Base-by-base conservation (phyloP, 2,113 vertebrate species). In the Microcebus tavaratra region DNA sequence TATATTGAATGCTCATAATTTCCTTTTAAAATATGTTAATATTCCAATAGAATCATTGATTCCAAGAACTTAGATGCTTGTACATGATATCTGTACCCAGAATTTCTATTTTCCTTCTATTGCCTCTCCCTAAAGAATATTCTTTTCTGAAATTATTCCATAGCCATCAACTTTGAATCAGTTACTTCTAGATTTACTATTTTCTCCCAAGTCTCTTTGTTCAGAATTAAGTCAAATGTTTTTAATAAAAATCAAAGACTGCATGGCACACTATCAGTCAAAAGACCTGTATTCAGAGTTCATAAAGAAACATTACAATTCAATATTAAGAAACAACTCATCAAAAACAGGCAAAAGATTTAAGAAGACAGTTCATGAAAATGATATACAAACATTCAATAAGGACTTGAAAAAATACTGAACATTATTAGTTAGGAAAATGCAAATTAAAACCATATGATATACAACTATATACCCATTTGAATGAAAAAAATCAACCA, bases 161-260 rank as follows among this genome's bases (percentile, higher is more conserved):
- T 25, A 67, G 48, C 13, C 8, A 73, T 48, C 50, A 72, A 63
- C 34, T 86, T 57, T 85, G 61, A 78, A 72, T 81, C 21, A 45
- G 15, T 91, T 81, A 81, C 8, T 80, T 95, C 23, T n/a, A 91
- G 57, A 85, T n/a, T 75, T 84, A 76, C 9, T 29, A 31, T 86
- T 65, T 73, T 5, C 31, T 8, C 20, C 14, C 12, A 75, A 42
- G 9, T 82, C 25, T 70, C 9, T 72, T 17, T 65, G 57, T 14
- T 80, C 59, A 81, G 27, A 4, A 31, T 85, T 95, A 63, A 83
- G 36, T 89, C 36, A 89, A 88, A 83, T 50, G 8, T 8, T 76
- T 91, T 96, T 53, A 92, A 81, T 76, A 50, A 90, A 92, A 68
- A 84, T 42, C 12, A 82, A 84, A 88, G 25, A 85, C 91, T 29